Conservation (phyloP, 1,140 invertebrate species). For the Drosophila elegans region DNA sequence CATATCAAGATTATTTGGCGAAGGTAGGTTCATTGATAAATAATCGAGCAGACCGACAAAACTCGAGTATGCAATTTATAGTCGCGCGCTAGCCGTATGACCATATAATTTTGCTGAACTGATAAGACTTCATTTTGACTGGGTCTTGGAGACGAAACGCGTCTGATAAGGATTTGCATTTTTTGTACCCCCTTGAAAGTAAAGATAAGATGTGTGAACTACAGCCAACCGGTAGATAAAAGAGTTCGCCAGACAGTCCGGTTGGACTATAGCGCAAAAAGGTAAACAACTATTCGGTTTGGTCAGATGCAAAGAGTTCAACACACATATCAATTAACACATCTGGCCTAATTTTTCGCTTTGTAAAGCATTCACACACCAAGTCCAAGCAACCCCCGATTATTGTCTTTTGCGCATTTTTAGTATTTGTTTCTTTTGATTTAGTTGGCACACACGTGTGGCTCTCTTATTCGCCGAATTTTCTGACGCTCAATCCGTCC, state of each 20-base stretch:
- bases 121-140: constrained; percentile 20
- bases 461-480: constrained; percentile 27
- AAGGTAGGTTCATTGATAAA: constrained; percentile 15
- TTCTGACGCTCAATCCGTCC: background rate
- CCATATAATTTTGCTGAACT: constrained; percentile 14
- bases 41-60: constrained; percentile 1
- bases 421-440: constrained; percentile 1
- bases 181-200: constrained; percentile 23
- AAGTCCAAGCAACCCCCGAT: constrained; percentile 18
- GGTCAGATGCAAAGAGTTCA: background rate
- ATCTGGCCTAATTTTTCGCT: constrained; percentile 50
- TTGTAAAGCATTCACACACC: constrained; percentile 4
- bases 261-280: constrained; percentile 12
- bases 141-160: constrained; percentile 21
- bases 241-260: constrained; percentile 31
- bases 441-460: constrained; percentile 32
- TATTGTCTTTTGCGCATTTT: constrained; percentile 35
- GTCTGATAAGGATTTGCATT: constrained; percentile 12
- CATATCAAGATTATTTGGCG: constrained; percentile 9
- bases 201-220: constrained; percentile 33
- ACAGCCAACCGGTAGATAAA: constrained; percentile 16
- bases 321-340: constrained; percentile 43
- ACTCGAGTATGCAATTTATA: constrained; percentile 37
- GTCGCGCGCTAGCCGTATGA: background rate
- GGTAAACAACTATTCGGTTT: constrained; percentile 54